Conservation (phyloP, 1,140 invertebrate genomes). For the Hirudo medicinalis region DNA sequence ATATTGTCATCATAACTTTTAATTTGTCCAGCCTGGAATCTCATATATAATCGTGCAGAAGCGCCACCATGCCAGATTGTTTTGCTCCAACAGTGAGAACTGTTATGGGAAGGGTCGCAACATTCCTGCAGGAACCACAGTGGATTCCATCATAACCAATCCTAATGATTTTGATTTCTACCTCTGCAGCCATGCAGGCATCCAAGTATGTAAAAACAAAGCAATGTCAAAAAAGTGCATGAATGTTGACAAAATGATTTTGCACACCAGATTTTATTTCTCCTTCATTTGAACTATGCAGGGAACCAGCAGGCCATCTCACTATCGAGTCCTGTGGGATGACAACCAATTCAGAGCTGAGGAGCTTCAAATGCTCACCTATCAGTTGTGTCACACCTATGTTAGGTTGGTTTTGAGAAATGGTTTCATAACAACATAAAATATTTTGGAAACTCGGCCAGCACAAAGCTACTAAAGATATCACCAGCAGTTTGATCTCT, state of each 20-base stretch:
- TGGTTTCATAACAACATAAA: no score
- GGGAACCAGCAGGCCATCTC: constrained; percentile 92
- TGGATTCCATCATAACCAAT: constrained; percentile 63
- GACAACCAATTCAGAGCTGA: constrained; percentile 98
- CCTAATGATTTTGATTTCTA: constrained; percentile 99
- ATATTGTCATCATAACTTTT: background rate
- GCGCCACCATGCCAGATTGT: constrained; percentile 84
- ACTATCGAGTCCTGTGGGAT: constrained; percentile 99
- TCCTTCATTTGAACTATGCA: constrained; percentile 35
- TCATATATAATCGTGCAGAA: constrained; percentile 99
- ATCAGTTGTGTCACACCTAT: constrained; percentile 98
- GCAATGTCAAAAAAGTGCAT: no score
- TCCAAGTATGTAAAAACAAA: constrained; percentile 56
- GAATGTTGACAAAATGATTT: background rate
- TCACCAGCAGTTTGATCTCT: no score
- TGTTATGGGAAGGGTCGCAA: constrained; percentile 78
- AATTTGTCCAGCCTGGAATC: constrained; percentile 52
- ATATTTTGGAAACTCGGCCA: no score
- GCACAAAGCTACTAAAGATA: no score
- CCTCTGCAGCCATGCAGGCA: constrained; percentile 95
- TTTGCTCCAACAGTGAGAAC: constrained; percentile 94
- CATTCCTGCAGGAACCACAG: constrained; percentile 77
- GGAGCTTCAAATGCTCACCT: constrained; percentile 94
- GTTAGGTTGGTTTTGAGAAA: constrained; percentile 49
- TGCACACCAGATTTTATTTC: no score